Conservation (phyloP, 1,140 invertebrate genomes). For the Anoplolepis gracilipes region DNA sequence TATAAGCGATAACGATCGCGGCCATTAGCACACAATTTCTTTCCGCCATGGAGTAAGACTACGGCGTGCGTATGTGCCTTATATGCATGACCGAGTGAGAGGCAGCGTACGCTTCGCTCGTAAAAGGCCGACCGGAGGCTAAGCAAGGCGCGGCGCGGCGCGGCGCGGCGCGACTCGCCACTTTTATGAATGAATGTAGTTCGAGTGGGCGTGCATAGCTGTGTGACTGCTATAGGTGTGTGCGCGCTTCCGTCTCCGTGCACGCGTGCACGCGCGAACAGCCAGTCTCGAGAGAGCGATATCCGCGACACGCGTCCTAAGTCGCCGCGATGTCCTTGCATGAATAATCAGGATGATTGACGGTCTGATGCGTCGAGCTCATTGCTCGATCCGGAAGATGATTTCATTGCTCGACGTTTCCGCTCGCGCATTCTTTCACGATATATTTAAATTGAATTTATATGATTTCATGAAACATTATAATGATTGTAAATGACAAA, state of each 20-base stretch:
- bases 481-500: not conserved
- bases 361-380: not conserved
- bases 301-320: not conserved
- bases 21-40: slow-evolving; percentile 74
- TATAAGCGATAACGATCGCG: slow-evolving; percentile 68
- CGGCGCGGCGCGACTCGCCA: slow-evolving; percentile 68
- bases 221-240: slow-evolving; percentile 69
- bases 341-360: slow-evolving; percentile 39
- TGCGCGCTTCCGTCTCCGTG: slow-evolving; percentile 48
- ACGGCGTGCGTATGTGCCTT: slow-evolving; percentile 2
- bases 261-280: slow-evolving; percentile 55
- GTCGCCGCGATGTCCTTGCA: slow-evolving; percentile 9
- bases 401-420: slow-evolving; percentile 44
- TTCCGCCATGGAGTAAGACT: slow-evolving; percentile 7
- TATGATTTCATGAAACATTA: not conserved
- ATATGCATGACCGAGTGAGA: not conserved
- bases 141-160: slow-evolving; percentile 65
- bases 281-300: slow-evolving; percentile 24
- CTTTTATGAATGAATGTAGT: slow-evolving; percentile 79
- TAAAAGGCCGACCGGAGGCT: slow-evolving; percentile 70
- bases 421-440: slow-evolving; percentile 17
- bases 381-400: slow-evolving; percentile 34
- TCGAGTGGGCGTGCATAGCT: slow-evolving; percentile 77
- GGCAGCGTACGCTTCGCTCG: slow-evolving; percentile 54
- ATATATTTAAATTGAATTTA: not conserved